phyloP scores from a whole-genome alignment of 2,888 invertebrate genomes.

The Cosmia trapezina region DNA sequence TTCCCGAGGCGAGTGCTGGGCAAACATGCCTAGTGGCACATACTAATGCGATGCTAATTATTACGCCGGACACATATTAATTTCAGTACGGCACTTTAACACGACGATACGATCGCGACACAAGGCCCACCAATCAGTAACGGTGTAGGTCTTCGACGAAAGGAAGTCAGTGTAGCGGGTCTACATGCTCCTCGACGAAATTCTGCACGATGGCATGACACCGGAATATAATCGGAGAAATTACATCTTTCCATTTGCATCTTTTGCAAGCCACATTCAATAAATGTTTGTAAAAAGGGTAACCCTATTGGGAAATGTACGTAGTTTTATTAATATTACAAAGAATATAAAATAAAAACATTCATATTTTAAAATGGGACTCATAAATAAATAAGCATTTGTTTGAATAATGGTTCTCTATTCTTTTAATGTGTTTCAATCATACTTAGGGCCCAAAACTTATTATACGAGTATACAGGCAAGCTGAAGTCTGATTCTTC shows the following conservation, averaged over 20 bases:
- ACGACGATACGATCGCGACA: slow-evolving; percentile 70
- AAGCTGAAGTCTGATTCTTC: too few species aligned
- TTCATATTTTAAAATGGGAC: not conserved
- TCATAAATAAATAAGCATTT: not conserved
- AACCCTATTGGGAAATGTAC: not conserved
- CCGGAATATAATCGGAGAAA: slow-evolving; percentile 15
- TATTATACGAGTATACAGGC: too few species aligned
- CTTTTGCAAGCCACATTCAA: slow-evolving; percentile 23
- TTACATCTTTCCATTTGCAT: slow-evolving; percentile 20
- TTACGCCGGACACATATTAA: slow-evolving; percentile 87
- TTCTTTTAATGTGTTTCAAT: too few species aligned
- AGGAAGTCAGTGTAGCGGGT: slow-evolving; percentile 72
- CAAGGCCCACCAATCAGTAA: slow-evolving; percentile 80
- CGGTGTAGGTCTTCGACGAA: slow-evolving; percentile 77
- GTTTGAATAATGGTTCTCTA: too few species aligned
- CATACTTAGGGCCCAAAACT: too few species aligned
- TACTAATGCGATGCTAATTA: slow-evolving; percentile 88
- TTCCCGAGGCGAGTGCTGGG: slow-evolving; percentile 79
- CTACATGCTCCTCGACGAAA: slow-evolving; percentile 52
- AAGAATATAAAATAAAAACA: too few species aligned
- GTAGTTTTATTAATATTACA: not conserved
- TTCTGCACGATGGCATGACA: slow-evolving; percentile 60
- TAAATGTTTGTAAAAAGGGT: not conserved
- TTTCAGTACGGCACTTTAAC: slow-evolving; percentile 85
- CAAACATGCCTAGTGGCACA: slow-evolving; percentile 82